Conservation (phyloP, 2,113 vertebrate genomes). For the Morone saxatilis region DNA sequence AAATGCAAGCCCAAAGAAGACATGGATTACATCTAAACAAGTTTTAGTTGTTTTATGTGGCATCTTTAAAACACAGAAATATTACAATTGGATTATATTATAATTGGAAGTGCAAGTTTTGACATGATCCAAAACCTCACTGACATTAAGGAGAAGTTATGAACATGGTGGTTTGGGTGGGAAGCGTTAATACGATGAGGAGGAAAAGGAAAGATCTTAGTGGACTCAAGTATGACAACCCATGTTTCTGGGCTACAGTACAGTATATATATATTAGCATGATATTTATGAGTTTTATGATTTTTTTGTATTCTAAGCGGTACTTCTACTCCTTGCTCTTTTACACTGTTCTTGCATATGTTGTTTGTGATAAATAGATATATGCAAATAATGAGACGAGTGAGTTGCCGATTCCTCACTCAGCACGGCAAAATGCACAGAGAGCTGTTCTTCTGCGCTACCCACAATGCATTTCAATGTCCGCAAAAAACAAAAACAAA, state of each 20-base stretch:
- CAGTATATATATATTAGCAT: conserved; percentile 71
- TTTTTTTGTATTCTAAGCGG: conserved; percentile 61
- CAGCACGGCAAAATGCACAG: conserved; percentile 23
- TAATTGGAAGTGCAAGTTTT: not conserved
- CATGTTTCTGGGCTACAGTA: conserved; percentile 65
- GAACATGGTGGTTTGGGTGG: conserved; percentile 15
- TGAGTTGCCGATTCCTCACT: not conserved
- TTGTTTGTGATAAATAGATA: conserved; percentile 74
- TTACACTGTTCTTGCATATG: conserved; percentile 74
- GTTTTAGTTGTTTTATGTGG: not conserved
- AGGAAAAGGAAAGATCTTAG: conserved; percentile 30
- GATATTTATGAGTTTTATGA: conserved; percentile 78
- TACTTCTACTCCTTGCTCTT: conserved; percentile 63
- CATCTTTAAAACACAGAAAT: conserved; percentile 8
- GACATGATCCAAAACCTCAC: conserved; percentile 13
- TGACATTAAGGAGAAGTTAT: not conserved
- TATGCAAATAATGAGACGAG: conserved; percentile 66
- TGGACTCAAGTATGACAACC: conserved; percentile 64
- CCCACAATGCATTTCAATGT: conserved; percentile 56
- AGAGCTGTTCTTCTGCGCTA: conserved; percentile 26
- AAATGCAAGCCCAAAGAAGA: not conserved
- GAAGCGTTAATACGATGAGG: conserved; percentile 14
- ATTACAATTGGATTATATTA: not conserved
- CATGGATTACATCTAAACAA: conserved; percentile 1
- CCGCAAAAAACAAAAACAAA: conserved; percentile 7